A percentile compares a stretch with the other conserved stretches of the same genome.
Conservation (phyloP, 2,797 vertebrate species). For the Megaceryle alcyon region DNA sequence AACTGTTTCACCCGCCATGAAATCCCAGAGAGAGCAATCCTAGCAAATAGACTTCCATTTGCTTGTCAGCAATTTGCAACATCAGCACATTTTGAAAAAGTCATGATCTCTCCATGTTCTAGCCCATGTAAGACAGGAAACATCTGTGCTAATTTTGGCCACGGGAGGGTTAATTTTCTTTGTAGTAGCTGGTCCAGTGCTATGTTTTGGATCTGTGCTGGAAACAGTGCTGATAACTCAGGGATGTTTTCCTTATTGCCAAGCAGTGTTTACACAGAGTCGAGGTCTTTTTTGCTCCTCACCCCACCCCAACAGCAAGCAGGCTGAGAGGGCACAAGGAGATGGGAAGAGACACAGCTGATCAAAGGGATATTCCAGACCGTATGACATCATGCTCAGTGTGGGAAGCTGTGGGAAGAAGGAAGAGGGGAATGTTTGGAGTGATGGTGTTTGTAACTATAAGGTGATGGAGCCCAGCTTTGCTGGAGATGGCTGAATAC, state of each 20-base stretch:
- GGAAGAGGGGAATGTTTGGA: neutral
- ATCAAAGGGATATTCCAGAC: neutral
- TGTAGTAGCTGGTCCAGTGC: neutral
- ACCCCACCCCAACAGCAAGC: neutral
- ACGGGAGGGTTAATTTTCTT: neutral
- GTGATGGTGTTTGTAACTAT: neutral
- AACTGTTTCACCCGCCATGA: neutral
- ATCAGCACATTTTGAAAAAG: neutral
- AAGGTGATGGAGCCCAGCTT: neutral
- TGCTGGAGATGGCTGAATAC: neutral
- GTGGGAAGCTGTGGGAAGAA: neutral
- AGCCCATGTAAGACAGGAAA: neutral
- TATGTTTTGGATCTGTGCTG: neutral
- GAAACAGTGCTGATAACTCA: neutral
- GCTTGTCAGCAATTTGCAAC: neutral
- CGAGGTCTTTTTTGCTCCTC: neutral
- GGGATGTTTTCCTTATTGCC: neutral
- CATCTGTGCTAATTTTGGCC: neutral
- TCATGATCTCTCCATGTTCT: neutral
- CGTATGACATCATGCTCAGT: neutral
- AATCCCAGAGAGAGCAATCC: conserved; percentile 3
- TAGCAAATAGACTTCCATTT: conserved; percentile 17
- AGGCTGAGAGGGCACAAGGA: neutral
- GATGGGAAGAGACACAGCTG: neutral
- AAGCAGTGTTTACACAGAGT: neutral